A percentile compares a stretch with the other conserved stretches of the same genome.
phyloP scores from a whole-genome alignment of 1,140 invertebrate genomes.

The Leptestheria dahalacensis region DNA sequence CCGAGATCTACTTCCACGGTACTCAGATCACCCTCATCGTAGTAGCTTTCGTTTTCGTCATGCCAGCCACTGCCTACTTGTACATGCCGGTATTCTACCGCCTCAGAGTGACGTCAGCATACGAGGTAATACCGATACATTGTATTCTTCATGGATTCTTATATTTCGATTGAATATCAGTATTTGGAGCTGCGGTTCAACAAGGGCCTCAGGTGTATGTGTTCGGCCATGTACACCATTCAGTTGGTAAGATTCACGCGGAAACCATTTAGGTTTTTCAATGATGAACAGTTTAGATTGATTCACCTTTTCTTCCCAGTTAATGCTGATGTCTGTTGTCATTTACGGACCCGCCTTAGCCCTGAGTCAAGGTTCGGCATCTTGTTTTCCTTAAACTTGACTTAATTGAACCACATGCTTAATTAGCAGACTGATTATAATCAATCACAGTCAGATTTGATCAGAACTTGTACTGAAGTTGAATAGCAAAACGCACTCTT shows the following conservation, averaged over 20 bases:
- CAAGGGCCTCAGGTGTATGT: neutral
- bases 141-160: neutral
- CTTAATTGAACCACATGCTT: no score
- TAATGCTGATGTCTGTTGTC: neutral
- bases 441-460: no score
- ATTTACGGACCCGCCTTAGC: neutral
- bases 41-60: neutral
- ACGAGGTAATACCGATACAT: neutral
- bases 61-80: neutral
- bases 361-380: neutral
- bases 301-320: neutral
- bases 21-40: neutral
- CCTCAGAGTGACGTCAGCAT: neutral
- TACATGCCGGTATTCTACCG: neutral
- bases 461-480: no score
- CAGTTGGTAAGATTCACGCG: conserved; percentile 3
- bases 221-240: neutral
- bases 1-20: neutral
- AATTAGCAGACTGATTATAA: no score
- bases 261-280: neutral
- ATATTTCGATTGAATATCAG: neutral
- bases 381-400: no score
- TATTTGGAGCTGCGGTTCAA: conserved; percentile 1
- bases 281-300: neutral
- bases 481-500: no score